phyloP scores from a whole-genome alignment of 2,797 vertebrate species.

The Pangasius mekongensis region DNA sequence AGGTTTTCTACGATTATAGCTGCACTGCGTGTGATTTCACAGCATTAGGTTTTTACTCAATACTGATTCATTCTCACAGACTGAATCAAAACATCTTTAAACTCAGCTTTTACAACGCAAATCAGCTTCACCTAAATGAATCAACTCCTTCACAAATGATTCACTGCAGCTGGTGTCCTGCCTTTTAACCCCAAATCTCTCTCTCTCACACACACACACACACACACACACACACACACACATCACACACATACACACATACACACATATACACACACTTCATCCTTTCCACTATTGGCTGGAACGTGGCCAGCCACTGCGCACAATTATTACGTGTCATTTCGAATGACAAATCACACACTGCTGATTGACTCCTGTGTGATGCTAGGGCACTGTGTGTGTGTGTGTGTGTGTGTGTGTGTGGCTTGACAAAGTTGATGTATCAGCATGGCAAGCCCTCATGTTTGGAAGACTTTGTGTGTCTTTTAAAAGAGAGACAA shows the following conservation, averaged over 20 bases:
- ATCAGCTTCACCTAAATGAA: not conserved
- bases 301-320: not conserved
- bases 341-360: constrained; percentile 12
- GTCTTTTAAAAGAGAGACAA: not conserved
- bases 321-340: constrained; percentile 11
- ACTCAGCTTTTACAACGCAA: not conserved
- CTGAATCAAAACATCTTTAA: not conserved
- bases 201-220: not conserved
- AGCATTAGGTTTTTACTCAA: not conserved
- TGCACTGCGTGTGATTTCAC: not conserved
- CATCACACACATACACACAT: not conserved
- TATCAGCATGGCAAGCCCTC: constrained; percentile 10
- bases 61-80: not conserved
- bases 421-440: constrained; percentile 14
- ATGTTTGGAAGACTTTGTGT: constrained; percentile 9
- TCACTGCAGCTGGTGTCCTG: not conserved
- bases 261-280: not conserved
- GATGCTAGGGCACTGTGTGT: not conserved
- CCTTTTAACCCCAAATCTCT: not conserved
- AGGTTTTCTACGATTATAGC: not conserved
- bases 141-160: not conserved
- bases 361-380: constrained; percentile 3
- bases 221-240: not conserved
- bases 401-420: constrained; percentile 4
- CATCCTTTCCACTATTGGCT: not conserved